These are phyloP conservation scores for Tiliacea citrago DNA, from an alignment of 2,888 invertebrate genomes.

Conservation along the genomic window DNA sequence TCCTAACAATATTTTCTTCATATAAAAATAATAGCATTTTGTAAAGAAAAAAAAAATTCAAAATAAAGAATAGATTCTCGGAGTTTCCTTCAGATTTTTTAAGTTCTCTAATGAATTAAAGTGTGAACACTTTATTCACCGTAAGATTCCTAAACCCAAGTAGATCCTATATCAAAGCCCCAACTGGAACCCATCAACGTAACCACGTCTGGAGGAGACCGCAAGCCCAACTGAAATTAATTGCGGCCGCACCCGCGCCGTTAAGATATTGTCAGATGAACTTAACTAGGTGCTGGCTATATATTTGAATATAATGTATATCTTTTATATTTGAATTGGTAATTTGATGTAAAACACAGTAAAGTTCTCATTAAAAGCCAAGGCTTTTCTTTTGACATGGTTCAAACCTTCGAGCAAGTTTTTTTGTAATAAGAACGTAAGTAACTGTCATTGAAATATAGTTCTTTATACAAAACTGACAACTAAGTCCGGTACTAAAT, in stretches of 20 bases:
- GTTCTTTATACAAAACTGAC: not conserved
- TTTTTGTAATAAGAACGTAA: not conserved
- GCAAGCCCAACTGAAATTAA: conserved; percentile 86
- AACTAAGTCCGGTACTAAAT: not conserved
- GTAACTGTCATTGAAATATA: too few species aligned
- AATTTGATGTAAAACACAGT: not conserved
- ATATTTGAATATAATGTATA: not conserved
- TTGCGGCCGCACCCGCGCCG: conserved; percentile 80
- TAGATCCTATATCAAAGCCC: conserved; percentile 19
- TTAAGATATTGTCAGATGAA: conserved; percentile 84
- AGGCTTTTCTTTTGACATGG: not conserved
- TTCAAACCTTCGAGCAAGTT: not conserved
- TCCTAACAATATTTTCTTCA: too few species aligned
- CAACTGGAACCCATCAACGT: conserved; percentile 71
- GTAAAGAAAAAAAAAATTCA: too few species aligned
- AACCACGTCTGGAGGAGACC: conserved; percentile 84
- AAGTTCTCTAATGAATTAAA: too few species aligned
- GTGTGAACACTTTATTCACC: too few species aligned
- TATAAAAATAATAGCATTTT: too few species aligned
- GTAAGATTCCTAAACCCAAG: too few species aligned
- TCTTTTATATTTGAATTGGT: not conserved
- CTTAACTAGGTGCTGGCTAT: conserved; percentile 75
- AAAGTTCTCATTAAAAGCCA: not conserved
- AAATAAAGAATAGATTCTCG: too few species aligned
- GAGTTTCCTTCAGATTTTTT: too few species aligned